Percentiles rank a stretch among this genome's conserved stretches.
phyloP scores from a whole-genome alignment of 2,113 vertebrate genomes.

The Oxyura jamaicensis region DNA sequence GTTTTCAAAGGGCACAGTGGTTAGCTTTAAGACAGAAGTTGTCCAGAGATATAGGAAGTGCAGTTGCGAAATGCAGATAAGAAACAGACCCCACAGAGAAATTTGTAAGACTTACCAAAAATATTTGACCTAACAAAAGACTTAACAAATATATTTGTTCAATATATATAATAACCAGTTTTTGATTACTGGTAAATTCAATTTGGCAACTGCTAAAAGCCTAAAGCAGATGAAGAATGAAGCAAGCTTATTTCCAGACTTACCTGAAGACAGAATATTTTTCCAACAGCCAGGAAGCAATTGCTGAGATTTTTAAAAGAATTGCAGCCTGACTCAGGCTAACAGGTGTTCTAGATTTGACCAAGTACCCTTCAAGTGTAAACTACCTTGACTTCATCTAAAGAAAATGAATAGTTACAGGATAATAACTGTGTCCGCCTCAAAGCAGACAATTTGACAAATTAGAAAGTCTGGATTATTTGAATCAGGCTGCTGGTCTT shows the following conservation, averaged over 20 bases:
- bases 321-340: not conserved
- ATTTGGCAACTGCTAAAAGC: not conserved
- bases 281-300: not conserved
- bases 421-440: not conserved
- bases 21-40: not conserved
- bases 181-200: not conserved
- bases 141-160: not conserved
- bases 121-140: not conserved
- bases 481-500: not conserved
- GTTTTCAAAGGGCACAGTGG: not conserved
- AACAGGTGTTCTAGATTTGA: not conserved
- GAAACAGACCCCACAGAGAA: not conserved
- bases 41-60: not conserved
- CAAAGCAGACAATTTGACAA: not conserved
- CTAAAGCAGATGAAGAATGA: not conserved
- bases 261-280: not conserved
- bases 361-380: not conserved
- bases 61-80: not conserved
- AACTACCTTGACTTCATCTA: not conserved
- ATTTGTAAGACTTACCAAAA: not conserved
- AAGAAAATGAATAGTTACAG: slow-evolving; percentile 8
- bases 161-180: not conserved
- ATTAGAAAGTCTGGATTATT: not conserved
- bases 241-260: not conserved
- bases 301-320: not conserved